Conservation (phyloP, 1,140 invertebrate genomes). For the Branchinecta lindahli region DNA sequence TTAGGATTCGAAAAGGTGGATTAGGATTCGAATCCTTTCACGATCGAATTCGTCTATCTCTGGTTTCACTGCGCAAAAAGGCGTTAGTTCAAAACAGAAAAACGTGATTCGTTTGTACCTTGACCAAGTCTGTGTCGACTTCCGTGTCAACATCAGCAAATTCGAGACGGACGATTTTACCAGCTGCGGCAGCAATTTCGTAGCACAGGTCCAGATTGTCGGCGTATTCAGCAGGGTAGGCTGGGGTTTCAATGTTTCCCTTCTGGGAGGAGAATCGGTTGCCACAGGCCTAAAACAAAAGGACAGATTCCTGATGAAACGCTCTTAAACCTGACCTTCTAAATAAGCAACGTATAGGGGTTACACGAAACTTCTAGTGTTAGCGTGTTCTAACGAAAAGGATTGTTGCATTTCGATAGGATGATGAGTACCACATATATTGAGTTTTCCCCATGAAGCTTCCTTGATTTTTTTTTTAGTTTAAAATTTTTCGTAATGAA, state of each 20-base stretch:
- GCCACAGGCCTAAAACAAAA: constrained; percentile 2
- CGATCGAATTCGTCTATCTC: neutral
- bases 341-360: too few species aligned
- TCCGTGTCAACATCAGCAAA: neutral
- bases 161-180: neutral
- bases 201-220: neutral
- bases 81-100: neutral
- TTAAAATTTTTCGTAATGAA: too few species aligned
- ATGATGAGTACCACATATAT: too few species aligned
- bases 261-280: neutral
- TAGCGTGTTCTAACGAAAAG: too few species aligned
- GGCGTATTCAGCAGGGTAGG: neutral
- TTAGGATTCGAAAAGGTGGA: neutral
- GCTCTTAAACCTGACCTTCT: too few species aligned
- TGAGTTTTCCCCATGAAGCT: too few species aligned
- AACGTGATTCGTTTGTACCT: neutral
- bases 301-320: neutral
- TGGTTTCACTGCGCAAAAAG: neutral
- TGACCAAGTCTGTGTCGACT: neutral
- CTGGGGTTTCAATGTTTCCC: neutral
- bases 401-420: too few species aligned
- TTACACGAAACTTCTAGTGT: too few species aligned
- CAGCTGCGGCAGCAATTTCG: neutral
- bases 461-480: too few species aligned
- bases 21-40: neutral